These are phyloP conservation scores for Drosophila buzzatii DNA, from an alignment of 2,888 invertebrate genomes.

Conservation along the genomic window DNA sequence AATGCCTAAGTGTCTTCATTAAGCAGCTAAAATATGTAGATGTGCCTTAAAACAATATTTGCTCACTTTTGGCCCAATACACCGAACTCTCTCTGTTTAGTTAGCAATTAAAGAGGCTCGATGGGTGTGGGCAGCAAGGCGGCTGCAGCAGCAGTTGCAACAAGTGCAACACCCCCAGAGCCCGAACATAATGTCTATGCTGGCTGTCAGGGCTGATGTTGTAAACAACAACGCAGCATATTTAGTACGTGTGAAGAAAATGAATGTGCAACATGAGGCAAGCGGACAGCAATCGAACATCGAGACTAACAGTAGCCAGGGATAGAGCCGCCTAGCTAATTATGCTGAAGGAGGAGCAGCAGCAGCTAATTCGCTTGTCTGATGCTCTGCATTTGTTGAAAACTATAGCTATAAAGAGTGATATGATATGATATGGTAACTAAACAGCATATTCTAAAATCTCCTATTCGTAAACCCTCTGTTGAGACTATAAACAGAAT, in stretches of 20 bases:
- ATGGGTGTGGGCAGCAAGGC: background rate
- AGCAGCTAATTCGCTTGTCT: background rate
- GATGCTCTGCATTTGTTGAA: constrained; percentile 1
- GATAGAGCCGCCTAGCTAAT: constrained; percentile 51
- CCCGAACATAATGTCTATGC: constrained; percentile 47
- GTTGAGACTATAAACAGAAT: background rate
- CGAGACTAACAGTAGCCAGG: constrained; percentile 68
- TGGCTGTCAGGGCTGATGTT: constrained; percentile 52
- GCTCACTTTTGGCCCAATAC: constrained; percentile 50
- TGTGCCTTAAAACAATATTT: constrained; percentile 77
- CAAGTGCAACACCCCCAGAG: constrained; percentile 23
- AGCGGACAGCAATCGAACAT: constrained; percentile 26
- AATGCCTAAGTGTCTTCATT: constrained; percentile 49
- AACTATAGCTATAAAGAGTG: too few species aligned
- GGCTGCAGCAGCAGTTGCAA: constrained; percentile 22
- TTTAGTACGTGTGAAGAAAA: constrained; percentile 81
- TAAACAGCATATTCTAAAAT: background rate
- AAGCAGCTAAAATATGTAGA: constrained; percentile 71
- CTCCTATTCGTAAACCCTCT: background rate
- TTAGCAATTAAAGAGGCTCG: constrained; percentile 67
- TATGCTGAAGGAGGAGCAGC: constrained; percentile 51
- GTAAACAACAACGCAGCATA: constrained; percentile 78
- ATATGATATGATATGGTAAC: too few species aligned
- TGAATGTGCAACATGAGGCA: constrained; percentile 62
- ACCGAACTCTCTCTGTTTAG: constrained; percentile 59